These are phyloP conservation scores for Brachypalpus laphriformis DNA, from an alignment of 2,888 invertebrate species.

Conservation along the genomic window DNA sequence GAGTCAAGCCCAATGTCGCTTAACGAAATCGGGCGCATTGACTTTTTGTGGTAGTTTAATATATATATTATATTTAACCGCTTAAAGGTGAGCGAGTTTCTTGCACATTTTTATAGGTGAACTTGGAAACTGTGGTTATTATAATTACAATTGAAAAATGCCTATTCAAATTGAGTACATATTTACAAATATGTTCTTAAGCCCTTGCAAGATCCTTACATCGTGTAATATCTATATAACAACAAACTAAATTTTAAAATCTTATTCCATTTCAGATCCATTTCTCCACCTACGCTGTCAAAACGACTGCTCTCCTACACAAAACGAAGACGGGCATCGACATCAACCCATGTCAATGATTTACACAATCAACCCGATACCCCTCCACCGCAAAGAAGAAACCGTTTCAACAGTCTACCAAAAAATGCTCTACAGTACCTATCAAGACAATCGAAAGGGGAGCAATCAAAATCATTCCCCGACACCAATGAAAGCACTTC, in stretches of 20 bases:
- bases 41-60: no score
- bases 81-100: no score
- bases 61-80: no score
- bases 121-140: no score
- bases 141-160: no score
- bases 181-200: no score
- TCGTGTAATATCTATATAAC: not conserved
- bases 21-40: no score
- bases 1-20: no score
- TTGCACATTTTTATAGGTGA: no score
- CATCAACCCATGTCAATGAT: constrained; percentile 74
- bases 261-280: constrained; percentile 76
- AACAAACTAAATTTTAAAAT: not conserved
- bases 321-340: constrained; percentile 79
- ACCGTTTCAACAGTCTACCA: constrained; percentile 81
- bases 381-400: constrained; percentile 76
- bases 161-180: no score
- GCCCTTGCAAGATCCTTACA: no score
- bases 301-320: constrained; percentile 76
- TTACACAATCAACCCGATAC: constrained; percentile 68
- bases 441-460: constrained; percentile 74
- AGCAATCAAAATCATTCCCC: constrained; percentile 59
- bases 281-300: constrained; percentile 76
- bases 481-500: constrained; percentile 67
- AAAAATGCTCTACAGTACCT: constrained; percentile 77